Evolutionary conservation across 23 tunicate species (phyloP), one percentile per base, ranked within the genome.

Genomic region (Oikopleura dioica): DNA sequence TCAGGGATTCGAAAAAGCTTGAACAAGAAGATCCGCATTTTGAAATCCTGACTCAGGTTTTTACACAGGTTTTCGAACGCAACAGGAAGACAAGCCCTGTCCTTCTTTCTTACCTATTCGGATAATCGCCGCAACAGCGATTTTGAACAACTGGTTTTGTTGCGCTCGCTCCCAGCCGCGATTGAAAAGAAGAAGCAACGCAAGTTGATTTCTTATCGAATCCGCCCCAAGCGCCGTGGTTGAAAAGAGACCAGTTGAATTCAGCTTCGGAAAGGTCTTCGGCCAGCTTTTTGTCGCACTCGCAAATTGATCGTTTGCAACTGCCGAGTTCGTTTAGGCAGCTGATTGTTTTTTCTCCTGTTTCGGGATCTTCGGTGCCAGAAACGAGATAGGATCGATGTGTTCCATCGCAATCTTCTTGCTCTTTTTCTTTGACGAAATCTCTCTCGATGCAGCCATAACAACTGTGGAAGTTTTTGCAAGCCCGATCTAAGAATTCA

Each of bases 61-160:
- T n/a, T n/a, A n/a, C n/a, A n/a, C n/a, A n/a, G n/a, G n/a, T n/a
- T n/a, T n/a, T n/a, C n/a, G n/a, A n/a, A n/a, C n/a, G n/a, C n/a
- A n/a, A n/a, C n/a, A n/a, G n/a, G n/a, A n/a, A n/a, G n/a, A n/a
- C n/a, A n/a, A n/a, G n/a, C n/a, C n/a, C n/a, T n/a, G n/a, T n/a
- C n/a, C n/a, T n/a, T n/a, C n/a, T n/a, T n/a, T n/a, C n/a, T 23
- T 63, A 63, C 72, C 72, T 24, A 24, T 63, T 31, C 2, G 72
- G 72, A 63, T 63, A 63, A 2, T 63, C 30, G 29, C 72, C 72
- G 72, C 72, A 63, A 63, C 72, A 63, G 16, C n/a, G n/a, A n/a
- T n/a, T n/a, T n/a, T n/a, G n/a, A n/a, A n/a, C n/a, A n/a, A n/a
- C n/a, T n/a, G n/a, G n/a, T n/a, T n/a, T n/a, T n/a, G n/a, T n/a